A percentile compares a stretch with the other conserved stretches of the same genome.
phyloP scores from a whole-genome alignment of 2,888 invertebrate species.

The Calameuta pallipes region DNA sequence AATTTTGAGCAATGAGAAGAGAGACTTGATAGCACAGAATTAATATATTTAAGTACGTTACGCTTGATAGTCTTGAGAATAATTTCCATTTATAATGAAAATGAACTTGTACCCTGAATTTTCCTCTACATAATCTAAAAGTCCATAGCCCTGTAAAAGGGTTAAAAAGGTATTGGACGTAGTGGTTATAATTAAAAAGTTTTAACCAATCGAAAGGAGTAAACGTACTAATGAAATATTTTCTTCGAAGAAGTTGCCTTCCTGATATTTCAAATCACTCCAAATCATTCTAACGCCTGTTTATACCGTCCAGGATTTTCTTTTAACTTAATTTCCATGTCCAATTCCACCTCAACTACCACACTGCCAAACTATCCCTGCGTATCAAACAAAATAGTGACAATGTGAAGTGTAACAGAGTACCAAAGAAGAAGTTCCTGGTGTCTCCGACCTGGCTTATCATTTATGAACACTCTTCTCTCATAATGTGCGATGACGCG shows the following conservation, averaged over 20 bases:
- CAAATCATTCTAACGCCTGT: neutral
- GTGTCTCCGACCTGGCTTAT: neutral
- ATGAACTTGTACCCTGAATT: slow-evolving; percentile 10
- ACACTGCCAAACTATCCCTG: neutral
- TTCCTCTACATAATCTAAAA: slow-evolving; percentile 8
- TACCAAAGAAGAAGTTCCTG: neutral
- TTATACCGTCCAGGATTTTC: neutral
- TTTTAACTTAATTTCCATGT: neutral
- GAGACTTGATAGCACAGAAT: neutral
- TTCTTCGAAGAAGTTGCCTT: neutral
- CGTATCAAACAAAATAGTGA: neutral
- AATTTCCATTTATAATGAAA: slow-evolving; percentile 8
- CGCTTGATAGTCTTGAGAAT: neutral
- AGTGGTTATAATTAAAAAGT: slow-evolving; percentile 11
- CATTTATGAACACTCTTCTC: neutral
- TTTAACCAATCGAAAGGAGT: neutral
- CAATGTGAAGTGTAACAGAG: neutral
- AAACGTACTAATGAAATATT: neutral
- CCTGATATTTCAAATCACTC: neutral
- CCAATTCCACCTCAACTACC: neutral
- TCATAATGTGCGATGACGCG: neutral
- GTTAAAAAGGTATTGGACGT: slow-evolving; percentile 8
- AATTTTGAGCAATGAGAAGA: neutral
- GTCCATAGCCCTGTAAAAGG: slow-evolving; percentile 7
- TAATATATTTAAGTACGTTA: neutral